These are phyloP conservation scores for Columbina picui DNA, from an alignment of 2,113 vertebrate species.

Conservation along the genomic window DNA sequence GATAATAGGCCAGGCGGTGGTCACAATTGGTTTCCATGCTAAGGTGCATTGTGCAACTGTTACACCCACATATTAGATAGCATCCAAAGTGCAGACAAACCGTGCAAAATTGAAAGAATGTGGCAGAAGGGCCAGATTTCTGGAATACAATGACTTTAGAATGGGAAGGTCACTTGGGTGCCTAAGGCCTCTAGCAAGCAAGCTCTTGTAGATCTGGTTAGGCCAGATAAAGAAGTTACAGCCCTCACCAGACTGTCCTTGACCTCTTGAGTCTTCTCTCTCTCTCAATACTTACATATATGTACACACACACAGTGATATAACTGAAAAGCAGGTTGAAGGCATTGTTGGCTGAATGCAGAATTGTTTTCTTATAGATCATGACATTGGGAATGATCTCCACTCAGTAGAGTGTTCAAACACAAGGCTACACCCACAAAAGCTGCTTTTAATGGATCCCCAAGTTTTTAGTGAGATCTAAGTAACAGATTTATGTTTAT, in stretches of 20 bases:
- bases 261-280: not conserved
- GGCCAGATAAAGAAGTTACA: not conserved
- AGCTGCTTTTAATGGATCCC: not conserved
- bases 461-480: not conserved
- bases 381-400: accelerated
- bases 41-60: not conserved
- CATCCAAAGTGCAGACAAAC: not conserved
- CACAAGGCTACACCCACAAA: not conserved
- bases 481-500: not conserved
- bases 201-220: not conserved
- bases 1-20: not conserved
- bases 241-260: not conserved
- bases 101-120: not conserved
- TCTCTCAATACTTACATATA: too few species aligned
- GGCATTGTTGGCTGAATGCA: not conserved
- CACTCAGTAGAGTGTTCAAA: not conserved
- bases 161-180: not conserved
- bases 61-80: not conserved
- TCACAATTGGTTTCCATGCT: accelerated
- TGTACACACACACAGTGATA: too few species aligned
- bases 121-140: not conserved
- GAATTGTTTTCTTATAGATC: not conserved
- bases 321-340: not conserved
- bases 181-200: not conserved
- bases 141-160: not conserved